Base-by-base conservation (phyloP, 2,113 vertebrate genomes). In the Monarcha castaneiventris region DNA sequence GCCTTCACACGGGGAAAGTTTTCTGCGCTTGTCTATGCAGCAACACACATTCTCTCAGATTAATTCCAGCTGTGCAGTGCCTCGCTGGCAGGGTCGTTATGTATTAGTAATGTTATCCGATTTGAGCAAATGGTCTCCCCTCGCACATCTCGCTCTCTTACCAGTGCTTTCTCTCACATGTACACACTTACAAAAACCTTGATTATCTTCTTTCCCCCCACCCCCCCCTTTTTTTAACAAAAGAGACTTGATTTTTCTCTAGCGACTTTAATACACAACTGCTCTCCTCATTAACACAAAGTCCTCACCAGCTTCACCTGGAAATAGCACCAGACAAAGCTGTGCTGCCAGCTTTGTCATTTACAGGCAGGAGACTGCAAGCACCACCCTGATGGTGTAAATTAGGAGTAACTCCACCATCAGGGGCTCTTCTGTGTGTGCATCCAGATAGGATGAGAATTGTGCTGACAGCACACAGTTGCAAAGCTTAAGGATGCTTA, bases 1-100 rank as follows among this genome's bases (percentile, higher is more conserved):
- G 95, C 93, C 95, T 97, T 95, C 88, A 93, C n/a, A 82, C 11
- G 1, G 89, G 94, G 96, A 89, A 80, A 93, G 93, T 96, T 95
- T 93, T 97, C 94, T 87, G 85, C 7, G 37, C 88, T 96, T 93
- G 96, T 90, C 95, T 93, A 23, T 94, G 93, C 95, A 96, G 96
- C 83, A 49, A 22, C 89, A 84, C 86, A 85, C 74, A 67, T 95
- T 96, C 94, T 17, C 91, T 76, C 55, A 27, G 48, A 98, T 98
- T 95, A 97, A 96, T 97, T 98, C 97, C 97, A 98, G 97, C 97
- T 97, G 97, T 92, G 94, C 49, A 11, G 78, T 56, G 91, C 95
- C 95, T 93, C n/a, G 48, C 95, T 87, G 84, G 94, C 95, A 93
- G 64, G 62, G 77, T 66, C 32, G 7, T 72, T 75, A 82, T 85